These are phyloP conservation scores for Euzophera pinguis DNA, from an alignment of 2,888 invertebrate species.

Conservation along the genomic window DNA sequence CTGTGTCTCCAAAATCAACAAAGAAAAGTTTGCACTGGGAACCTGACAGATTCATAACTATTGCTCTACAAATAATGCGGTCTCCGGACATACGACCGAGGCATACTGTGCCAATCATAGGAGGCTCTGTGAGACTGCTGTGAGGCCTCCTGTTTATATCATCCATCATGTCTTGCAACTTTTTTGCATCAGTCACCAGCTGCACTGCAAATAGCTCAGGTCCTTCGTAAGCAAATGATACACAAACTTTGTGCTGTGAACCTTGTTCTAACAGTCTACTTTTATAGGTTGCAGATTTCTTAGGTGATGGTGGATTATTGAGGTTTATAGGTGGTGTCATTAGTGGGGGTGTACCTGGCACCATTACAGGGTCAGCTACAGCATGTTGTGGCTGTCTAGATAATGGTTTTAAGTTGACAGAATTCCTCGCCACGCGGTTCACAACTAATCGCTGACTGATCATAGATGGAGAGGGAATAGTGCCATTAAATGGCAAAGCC, in stretches of 20 bases:
- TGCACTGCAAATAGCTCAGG: slow-evolving; percentile 89
- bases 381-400: slow-evolving; percentile 53
- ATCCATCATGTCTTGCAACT: slow-evolving; percentile 84
- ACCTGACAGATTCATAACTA: slow-evolving; percentile 86
- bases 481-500: slow-evolving; percentile 54
- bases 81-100: slow-evolving; percentile 86
- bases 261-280: slow-evolving; percentile 64
- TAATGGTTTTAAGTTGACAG: slow-evolving; percentile 55
- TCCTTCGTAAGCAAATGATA: slow-evolving; percentile 89
- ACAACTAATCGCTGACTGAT: slow-evolving; percentile 56
- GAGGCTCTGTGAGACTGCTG: slow-evolving; percentile 82
- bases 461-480: slow-evolving; percentile 42
- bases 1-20: slow-evolving; percentile 90
- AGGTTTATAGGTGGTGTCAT: slow-evolving; percentile 22
- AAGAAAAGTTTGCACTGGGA: slow-evolving; percentile 88
- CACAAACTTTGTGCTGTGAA: slow-evolving; percentile 83
- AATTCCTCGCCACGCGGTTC: slow-evolving; percentile 56
- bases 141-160: slow-evolving; percentile 83
- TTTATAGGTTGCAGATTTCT: slow-evolving; percentile 76
- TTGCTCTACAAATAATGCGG: slow-evolving; percentile 85
- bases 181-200: slow-evolving; percentile 79
- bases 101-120: slow-evolving; percentile 88
- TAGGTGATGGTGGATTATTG: slow-evolving; percentile 49
- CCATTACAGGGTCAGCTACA: slow-evolving; percentile 21
- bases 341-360: slow-evolving; percentile 26